Conservation (phyloP, 2,113 vertebrate genomes). For the Passer domesticus region DNA sequence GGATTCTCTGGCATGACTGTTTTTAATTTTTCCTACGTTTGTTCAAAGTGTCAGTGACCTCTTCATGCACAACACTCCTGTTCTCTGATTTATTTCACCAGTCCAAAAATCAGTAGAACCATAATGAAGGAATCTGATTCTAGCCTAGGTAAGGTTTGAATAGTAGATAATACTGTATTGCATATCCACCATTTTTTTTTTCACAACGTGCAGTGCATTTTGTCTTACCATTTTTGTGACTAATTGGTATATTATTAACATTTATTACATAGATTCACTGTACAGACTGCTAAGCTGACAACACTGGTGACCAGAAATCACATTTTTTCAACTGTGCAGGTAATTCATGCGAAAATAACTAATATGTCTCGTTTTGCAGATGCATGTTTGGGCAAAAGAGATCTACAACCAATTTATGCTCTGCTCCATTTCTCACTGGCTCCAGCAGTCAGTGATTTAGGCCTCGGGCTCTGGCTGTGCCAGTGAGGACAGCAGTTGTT, state of each 20-base stretch:
- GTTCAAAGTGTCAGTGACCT: neutral
- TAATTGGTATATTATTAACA: conserved; percentile 1
- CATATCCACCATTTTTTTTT: neutral
- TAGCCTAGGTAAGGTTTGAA: neutral
- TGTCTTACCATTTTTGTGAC: neutral
- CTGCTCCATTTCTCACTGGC: neutral
- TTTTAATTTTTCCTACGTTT: neutral
- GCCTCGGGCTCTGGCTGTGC: neutral
- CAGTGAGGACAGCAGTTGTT: neutral
- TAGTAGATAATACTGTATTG: neutral
- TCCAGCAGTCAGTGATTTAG: neutral
- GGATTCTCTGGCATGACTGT: neutral
- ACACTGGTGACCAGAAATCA: conserved; percentile 25
- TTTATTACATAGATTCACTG: conserved; percentile 2
- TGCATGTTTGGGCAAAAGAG: neutral
- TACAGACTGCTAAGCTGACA: conserved; percentile 28
- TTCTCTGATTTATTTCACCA: neutral
- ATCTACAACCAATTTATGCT: neutral
- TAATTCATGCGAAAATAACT: neutral
- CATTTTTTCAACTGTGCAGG: neutral
- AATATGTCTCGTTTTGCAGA: neutral
- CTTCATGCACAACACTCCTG: neutral
- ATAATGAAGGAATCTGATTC: conserved; percentile 23
- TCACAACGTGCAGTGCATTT: conserved; percentile 3
- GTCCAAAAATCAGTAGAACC: neutral